These are phyloP conservation scores for Hydrocynus forskahlii DNA, from an alignment of 2,797 vertebrate species.

Conservation along the genomic window DNA sequence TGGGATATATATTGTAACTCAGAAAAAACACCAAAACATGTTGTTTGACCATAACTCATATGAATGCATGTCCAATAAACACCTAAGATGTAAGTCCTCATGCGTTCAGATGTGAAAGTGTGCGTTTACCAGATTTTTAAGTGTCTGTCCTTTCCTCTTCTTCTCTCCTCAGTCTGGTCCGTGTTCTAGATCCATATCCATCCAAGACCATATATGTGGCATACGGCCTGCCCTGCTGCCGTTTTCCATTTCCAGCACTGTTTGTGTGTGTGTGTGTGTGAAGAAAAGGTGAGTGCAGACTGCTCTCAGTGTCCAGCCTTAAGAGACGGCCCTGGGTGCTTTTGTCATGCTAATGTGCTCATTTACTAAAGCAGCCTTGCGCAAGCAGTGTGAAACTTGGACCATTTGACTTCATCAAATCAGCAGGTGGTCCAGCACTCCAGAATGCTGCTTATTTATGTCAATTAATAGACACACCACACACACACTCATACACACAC, in stretches of 20 bases:
- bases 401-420: conserved; percentile 69
- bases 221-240: conserved; percentile 6
- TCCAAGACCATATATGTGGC: conserved; percentile 25
- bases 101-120: not conserved
- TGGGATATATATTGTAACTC: too few relatives aligned
- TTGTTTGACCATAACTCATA: too few relatives aligned
- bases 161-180: not conserved
- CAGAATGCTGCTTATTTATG: conserved; percentile 58
- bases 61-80: too few relatives aligned
- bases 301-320: conserved; percentile 53
- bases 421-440: conserved; percentile 59
- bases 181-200: not conserved
- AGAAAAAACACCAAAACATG: too few relatives aligned
- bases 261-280: conserved; percentile 4
- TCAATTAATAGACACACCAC: conserved; percentile 10
- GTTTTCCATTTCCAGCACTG: not conserved
- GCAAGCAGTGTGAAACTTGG: conserved; percentile 77
- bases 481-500: conserved; percentile 43
- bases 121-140: conserved; percentile 11
- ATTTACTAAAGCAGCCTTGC: conserved; percentile 75
- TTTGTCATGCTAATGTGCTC: conserved; percentile 81
- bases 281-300: conserved; percentile 48
- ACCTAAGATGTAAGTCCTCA: not conserved
- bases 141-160: conserved; percentile 6
- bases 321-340: conserved; percentile 64